Evolutionary conservation across 2,797 vertebrate genomes (phyloP).

Genomic region (Microhierax caerulescens): DNA sequence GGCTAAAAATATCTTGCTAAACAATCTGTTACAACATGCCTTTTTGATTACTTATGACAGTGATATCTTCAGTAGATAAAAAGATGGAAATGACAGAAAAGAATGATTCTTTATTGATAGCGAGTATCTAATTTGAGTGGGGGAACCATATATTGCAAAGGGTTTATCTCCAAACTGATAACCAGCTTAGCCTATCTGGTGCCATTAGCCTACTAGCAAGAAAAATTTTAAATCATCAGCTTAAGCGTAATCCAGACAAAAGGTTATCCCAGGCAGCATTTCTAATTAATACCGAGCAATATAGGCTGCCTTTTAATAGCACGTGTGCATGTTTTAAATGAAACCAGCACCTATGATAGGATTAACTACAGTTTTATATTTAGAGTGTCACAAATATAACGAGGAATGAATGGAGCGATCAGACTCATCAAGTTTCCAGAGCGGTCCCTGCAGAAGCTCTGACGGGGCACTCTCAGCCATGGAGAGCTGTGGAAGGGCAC

Average conservation of each 20-base stretch:
- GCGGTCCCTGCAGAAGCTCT: background rate
- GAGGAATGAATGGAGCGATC: fast-evolving
- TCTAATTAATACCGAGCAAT: background rate
- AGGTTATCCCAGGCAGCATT: background rate
- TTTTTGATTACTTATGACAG: background rate
- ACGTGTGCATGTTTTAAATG: background rate
- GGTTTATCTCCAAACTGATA: background rate
- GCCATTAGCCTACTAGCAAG: background rate
- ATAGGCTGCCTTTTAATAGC: background rate
- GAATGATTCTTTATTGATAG: background rate
- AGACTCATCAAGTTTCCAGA: fast-evolving
- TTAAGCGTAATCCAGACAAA: background rate
- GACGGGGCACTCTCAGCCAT: fast-evolving
- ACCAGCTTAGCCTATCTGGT: background rate
- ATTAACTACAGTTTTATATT: background rate
- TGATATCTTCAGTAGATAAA: background rate
- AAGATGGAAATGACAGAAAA: background rate
- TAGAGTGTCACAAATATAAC: fast-evolving
- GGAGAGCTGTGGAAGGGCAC: no score
- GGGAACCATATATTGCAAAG: background rate
- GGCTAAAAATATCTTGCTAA: constrained; percentile 47
- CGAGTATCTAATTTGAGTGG: background rate
- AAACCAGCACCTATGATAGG: background rate
- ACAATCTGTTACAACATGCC: constrained; percentile 26
- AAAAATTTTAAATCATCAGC: background rate